phyloP scores from a whole-genome alignment of 2,888 invertebrate species.

The Andrena trimmerana region DNA sequence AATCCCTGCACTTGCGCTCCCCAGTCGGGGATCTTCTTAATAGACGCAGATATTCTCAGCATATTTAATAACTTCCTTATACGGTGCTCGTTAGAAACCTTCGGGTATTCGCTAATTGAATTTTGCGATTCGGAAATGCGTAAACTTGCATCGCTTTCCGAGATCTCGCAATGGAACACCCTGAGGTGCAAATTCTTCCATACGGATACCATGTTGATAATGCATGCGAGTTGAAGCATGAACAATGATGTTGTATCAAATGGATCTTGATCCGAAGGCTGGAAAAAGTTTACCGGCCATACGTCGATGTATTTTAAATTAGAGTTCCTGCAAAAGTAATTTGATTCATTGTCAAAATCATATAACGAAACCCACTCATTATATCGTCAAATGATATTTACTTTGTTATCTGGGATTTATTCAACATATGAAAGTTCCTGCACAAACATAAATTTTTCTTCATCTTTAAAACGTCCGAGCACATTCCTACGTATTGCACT shows the following conservation, averaged over 20 bases:
- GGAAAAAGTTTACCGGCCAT: slow-evolving; percentile 97
- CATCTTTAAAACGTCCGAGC: slow-evolving; percentile 95
- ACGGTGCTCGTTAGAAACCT: slow-evolving; percentile 83
- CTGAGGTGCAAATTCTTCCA: slow-evolving; percentile 96
- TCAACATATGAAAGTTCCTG: slow-evolving; percentile 94
- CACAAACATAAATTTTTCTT: slow-evolving; percentile 98
- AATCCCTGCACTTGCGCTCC: slow-evolving; percentile 86
- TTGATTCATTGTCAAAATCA: slow-evolving; percentile 12
- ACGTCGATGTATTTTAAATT: slow-evolving; percentile 95
- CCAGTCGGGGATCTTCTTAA: slow-evolving; percentile 90
- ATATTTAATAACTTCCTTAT: slow-evolving; percentile 92
- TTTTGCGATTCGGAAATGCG: slow-evolving; percentile 84
- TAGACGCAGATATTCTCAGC: slow-evolving; percentile 94
- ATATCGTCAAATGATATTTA: slow-evolving; percentile 81
- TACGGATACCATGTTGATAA: slow-evolving; percentile 95
- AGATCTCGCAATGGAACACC: slow-evolving; percentile 93
- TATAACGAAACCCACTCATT: not conserved
- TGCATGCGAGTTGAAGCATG: slow-evolving; percentile 98
- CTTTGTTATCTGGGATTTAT: slow-evolving; percentile 92
- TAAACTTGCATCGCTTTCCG: slow-evolving; percentile 79
- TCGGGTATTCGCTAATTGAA: slow-evolving; percentile 83
- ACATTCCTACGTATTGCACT: slow-evolving; percentile 93
- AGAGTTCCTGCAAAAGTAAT: slow-evolving; percentile 85
- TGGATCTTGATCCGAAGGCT: slow-evolving; percentile 91
- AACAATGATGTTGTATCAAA: slow-evolving; percentile 97